Evolutionary conservation across 2,113 vertebrate species (phyloP), one percentile per base, ranked within the genome.

Genomic region (Raphicerus campestris): DNA sequence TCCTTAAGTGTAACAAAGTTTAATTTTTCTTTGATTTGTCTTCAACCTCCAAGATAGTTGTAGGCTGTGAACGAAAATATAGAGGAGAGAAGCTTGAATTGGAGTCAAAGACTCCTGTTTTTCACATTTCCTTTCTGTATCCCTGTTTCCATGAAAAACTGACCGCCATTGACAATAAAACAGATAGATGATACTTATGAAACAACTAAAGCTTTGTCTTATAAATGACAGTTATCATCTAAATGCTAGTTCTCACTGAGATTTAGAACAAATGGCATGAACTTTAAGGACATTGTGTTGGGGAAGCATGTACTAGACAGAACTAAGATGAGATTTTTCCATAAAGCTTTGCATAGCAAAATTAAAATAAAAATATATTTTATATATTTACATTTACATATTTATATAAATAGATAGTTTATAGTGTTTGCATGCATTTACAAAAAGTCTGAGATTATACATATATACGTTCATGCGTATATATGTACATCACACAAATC

Each of bases 91-190:
- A 3, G 0, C 2, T 20, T 24, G 3, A 35, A 6, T 0, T 26
- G 2, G 1, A 5, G 24, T 4, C 10, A 24, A 39, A 15, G 10
- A 19, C 10, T 4, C 10, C 9, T n/a, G 39, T 0, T 49, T 26
- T 15, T 53, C 14, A 15, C 2, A 28, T 17, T 80, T 61, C 3
- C 16, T 80, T 10, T 22, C 26, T 51, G 9, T 9, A 8, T 35
- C 35, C 70, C 55, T 39, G 24, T 49, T 39, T 49, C 47, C 30
- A 32, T 26, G 39, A 22, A 49, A 16, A 87, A 17, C 7, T 51
- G 32, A 24, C 35, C 6, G 0, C 45, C 14, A 24, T 26, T 66
- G 60, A 87, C 20, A 32, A 58, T 28, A 58, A 47, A 60, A 17
- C 8, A 60, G 1, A 6, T 11, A n/a, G 32, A 66, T 66, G 15